Conservation (phyloP, 2,113 vertebrate genomes). For the Dicaeum eximium region DNA sequence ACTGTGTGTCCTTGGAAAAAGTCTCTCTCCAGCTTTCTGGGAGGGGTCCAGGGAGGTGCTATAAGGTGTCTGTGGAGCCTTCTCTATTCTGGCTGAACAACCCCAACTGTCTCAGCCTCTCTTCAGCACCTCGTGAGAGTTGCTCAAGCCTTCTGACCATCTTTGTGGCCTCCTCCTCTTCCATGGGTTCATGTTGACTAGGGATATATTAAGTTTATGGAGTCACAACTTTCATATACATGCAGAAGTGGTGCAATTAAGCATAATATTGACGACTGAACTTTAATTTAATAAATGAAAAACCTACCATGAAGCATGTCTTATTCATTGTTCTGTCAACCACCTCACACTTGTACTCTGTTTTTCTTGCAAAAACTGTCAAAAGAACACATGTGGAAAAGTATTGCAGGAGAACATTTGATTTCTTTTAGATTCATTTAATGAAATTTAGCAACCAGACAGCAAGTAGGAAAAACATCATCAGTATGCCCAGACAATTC, state of each 20-base stretch:
- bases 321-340: not conserved
- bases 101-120: not conserved
- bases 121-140: not conserved
- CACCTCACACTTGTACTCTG: not conserved
- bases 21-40: not conserved
- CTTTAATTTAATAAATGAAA: not conserved
- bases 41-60: not conserved
- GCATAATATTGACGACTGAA: not conserved
- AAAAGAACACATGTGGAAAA: not conserved
- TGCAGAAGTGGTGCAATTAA: not conserved
- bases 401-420: not conserved
- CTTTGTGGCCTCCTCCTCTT: not conserved
- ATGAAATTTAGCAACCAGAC: not conserved
- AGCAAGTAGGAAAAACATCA: not conserved
- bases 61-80: not conserved
- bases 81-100: not conserved
- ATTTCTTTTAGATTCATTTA: not conserved
- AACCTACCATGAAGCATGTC: not conserved
- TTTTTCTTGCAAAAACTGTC: not conserved
- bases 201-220: not conserved
- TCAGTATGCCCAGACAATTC: not conserved
- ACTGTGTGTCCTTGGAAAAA: not conserved
- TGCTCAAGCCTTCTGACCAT: not conserved
- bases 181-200: not conserved
- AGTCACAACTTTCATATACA: not conserved